Percentiles rank a stretch among this genome's conserved stretches.
Conservation (phyloP, 2,888 invertebrate genomes). For the Cabera pusaria region DNA sequence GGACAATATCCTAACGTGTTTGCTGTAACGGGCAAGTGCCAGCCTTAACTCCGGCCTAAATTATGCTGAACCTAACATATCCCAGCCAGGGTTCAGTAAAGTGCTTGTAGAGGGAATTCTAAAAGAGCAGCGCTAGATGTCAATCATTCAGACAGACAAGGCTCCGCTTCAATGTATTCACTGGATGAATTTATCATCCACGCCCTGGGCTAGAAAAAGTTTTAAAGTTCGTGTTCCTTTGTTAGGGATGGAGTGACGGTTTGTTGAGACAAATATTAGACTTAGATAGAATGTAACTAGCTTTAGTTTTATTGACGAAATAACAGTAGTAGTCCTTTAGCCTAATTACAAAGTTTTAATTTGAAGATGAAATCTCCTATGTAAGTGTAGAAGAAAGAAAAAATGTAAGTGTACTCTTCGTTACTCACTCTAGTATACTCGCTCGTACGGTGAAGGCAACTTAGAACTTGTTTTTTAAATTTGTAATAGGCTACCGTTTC, state of each 20-base stretch:
- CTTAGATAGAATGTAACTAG: too few relatives aligned
- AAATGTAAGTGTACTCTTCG: too few relatives aligned
- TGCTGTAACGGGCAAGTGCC: slow-evolving; percentile 19
- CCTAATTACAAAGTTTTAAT: too few relatives aligned
- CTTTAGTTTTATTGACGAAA: too few relatives aligned
- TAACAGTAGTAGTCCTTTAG: too few relatives aligned
- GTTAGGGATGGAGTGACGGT: too few relatives aligned
- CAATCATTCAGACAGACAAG: slow-evolving; percentile 19
- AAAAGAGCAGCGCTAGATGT: slow-evolving; percentile 15
- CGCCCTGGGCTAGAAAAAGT: slow-evolving; percentile 6
- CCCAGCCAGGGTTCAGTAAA: slow-evolving; percentile 13
- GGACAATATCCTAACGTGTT: slow-evolving; percentile 26
- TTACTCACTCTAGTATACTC: too few relatives aligned
- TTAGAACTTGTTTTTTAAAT: too few relatives aligned
- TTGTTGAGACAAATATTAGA: neutral
- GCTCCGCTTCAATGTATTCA: slow-evolving; percentile 12
- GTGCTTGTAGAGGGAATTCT: slow-evolving; percentile 7
- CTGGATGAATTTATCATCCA: slow-evolving; percentile 10
- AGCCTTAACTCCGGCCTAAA: slow-evolving; percentile 20
- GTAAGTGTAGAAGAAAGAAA: too few relatives aligned
- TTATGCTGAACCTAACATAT: slow-evolving; percentile 25
- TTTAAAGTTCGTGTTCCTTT: neutral
- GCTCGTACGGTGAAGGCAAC: too few relatives aligned
- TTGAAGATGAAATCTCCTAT: too few relatives aligned
- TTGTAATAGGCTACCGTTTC: too few relatives aligned